These are phyloP conservation scores for Saxicola maurus DNA, from an alignment of 2,797 vertebrate genomes.

Conservation along the genomic window DNA sequence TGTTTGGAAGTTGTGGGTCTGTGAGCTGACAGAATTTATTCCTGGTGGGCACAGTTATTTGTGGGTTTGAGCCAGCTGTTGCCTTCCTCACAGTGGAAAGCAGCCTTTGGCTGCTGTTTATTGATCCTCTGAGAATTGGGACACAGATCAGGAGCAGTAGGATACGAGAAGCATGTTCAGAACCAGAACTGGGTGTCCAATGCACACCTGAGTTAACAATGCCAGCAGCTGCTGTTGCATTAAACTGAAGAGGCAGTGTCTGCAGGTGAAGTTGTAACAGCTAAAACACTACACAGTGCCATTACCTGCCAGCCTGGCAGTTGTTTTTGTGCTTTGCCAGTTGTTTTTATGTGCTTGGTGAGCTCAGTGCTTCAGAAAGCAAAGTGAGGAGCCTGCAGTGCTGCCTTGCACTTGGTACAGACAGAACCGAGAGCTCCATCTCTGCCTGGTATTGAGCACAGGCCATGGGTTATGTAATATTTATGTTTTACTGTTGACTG, in stretches of 20 bases:
- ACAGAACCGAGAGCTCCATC: background rate
- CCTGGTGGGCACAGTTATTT: background rate
- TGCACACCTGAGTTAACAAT: background rate
- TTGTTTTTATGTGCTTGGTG: background rate
- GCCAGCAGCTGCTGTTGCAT: background rate
- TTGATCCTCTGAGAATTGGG: background rate
- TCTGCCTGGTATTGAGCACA: background rate
- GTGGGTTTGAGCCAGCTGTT: background rate
- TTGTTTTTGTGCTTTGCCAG: background rate
- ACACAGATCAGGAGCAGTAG: background rate
- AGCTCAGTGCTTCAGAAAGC: background rate
- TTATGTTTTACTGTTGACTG: slow-evolving; percentile 32
- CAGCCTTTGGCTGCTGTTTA: background rate
- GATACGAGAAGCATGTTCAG: background rate
- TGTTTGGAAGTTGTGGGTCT: background rate
- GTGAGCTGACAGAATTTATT: background rate
- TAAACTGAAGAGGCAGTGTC: background rate
- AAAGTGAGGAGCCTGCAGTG: background rate
- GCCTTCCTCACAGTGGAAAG: background rate
- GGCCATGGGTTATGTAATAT: slow-evolving; percentile 28
- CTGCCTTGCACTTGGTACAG: background rate
- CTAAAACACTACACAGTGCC: background rate
- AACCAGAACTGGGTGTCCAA: background rate
- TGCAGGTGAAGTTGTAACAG: background rate
- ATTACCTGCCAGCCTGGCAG: background rate